phyloP scores from a whole-genome alignment of 2,113 vertebrate genomes.

The Heliornis fulica region DNA sequence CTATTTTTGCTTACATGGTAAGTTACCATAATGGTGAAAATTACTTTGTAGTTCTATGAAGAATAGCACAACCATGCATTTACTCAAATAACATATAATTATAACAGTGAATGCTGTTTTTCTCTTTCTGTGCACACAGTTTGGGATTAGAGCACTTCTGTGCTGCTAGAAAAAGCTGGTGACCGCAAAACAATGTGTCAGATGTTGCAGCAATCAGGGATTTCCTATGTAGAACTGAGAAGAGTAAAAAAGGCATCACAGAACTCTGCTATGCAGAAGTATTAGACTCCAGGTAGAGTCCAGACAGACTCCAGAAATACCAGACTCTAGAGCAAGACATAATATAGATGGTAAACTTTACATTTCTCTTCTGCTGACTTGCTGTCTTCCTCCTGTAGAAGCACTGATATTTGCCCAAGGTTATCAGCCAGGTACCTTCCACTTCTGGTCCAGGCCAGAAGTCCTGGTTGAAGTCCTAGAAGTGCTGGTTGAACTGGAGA shows the following conservation, averaged over 20 bases:
- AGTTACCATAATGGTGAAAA: slow-evolving; percentile 57
- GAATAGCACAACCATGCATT: slow-evolving; percentile 27
- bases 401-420: not conserved
- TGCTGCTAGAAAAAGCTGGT: not conserved
- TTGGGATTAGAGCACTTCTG: not conserved
- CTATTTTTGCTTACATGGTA: slow-evolving; percentile 37
- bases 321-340: not conserved
- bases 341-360: not conserved
- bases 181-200: not conserved
- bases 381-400: not conserved
- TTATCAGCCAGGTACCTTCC: not conserved
- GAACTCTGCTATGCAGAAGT: too few species aligned
- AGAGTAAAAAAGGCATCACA: not conserved
- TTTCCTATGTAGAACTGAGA: not conserved
- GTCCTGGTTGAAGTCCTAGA: not conserved
- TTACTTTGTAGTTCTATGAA: slow-evolving; percentile 30
- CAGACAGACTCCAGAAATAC: too few species aligned
- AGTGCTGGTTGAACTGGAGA: not conserved
- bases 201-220: not conserved
- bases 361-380: not conserved
- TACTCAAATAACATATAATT: slow-evolving; percentile 35
- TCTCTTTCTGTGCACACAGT: not conserved
- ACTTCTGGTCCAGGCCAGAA: not conserved
- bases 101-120: slow-evolving; percentile 6
- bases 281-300: too few species aligned